Evolutionary conservation across 2,888 invertebrate genomes (phyloP).

Genomic region (Cataglyphis livida): DNA sequence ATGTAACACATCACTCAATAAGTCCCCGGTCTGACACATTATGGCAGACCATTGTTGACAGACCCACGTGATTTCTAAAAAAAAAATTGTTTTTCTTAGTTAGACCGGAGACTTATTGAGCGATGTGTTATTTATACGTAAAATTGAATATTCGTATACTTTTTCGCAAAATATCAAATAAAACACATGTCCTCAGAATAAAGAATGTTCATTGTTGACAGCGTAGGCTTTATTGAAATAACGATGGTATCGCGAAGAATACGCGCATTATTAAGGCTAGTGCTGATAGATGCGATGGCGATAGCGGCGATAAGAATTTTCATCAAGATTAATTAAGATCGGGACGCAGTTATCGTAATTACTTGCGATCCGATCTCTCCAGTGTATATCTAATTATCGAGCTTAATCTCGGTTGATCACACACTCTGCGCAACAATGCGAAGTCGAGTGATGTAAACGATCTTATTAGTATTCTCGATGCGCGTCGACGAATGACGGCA

Average conservation of each 20-base stretch:
- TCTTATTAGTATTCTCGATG: constrained; percentile 68
- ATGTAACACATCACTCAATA: neutral
- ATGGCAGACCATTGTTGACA: too few species aligned
- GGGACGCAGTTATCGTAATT: constrained; percentile 62
- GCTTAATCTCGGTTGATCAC: constrained; percentile 64
- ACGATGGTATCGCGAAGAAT: constrained; percentile 2
- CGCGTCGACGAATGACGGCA: constrained; percentile 7
- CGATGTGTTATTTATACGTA: neutral
- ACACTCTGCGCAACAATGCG: constrained; percentile 64
- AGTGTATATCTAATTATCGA: constrained; percentile 69
- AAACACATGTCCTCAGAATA: neutral
- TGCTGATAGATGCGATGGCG: constrained; percentile 59
- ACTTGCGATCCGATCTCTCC: constrained; percentile 61
- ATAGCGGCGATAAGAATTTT: constrained; percentile 57
- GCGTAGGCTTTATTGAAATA: neutral
- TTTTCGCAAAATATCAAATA: neutral
- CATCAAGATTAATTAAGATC: constrained; percentile 71
- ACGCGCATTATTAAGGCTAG: constrained; percentile 23
- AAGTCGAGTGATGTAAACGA: constrained; percentile 65
- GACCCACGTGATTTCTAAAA: too few species aligned
- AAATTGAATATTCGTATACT: neutral
- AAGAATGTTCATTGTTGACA: constrained; percentile 4
- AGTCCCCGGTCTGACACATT: too few species aligned
- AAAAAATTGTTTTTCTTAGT: too few species aligned
- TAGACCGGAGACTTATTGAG: too few species aligned